Conservation (phyloP, 1,140 invertebrate genomes). For the Aphaenogaster ashmeadi region DNA sequence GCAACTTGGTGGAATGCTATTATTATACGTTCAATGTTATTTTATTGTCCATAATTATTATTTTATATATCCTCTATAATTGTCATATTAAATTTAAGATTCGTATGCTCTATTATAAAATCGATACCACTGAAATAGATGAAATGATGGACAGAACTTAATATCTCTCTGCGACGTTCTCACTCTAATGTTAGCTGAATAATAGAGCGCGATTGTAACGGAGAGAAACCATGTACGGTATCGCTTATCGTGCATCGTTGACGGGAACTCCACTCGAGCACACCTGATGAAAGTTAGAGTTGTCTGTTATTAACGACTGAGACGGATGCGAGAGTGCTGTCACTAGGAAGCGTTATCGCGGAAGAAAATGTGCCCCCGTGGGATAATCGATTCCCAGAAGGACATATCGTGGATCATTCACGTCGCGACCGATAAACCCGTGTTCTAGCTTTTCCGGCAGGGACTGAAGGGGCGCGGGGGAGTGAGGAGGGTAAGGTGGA, state of each 20-base stretch:
- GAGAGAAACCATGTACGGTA: background rate
- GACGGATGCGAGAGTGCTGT: slow-evolving; percentile 49
- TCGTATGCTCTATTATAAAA: background rate
- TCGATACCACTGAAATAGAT: background rate
- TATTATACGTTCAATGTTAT: background rate
- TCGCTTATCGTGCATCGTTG: slow-evolving; percentile 26
- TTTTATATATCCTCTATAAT: background rate
- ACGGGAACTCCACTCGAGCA: slow-evolving; percentile 2
- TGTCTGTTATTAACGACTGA: slow-evolving; percentile 57
- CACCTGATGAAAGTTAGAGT: slow-evolving; percentile 49
- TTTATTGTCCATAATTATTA: background rate
- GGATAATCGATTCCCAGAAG: slow-evolving; percentile 70
- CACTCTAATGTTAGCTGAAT: slow-evolving; percentile 14
- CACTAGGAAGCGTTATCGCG: slow-evolving; percentile 28
- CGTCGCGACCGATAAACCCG: slow-evolving; percentile 69
- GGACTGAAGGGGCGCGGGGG: background rate
- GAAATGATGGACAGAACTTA: background rate
- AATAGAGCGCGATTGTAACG: background rate
- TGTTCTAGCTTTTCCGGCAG: slow-evolving; percentile 21
- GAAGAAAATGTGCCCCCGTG: slow-evolving; percentile 54
- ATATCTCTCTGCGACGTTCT: background rate
- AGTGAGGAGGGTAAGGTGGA: background rate
- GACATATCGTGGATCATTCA: slow-evolving; percentile 72
- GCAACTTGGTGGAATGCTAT: background rate
- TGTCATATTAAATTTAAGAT: background rate